Percentiles rank a stretch among this genome's conserved stretches.
These are phyloP conservation scores for Crossocerus cetratus DNA, from an alignment of 2,888 invertebrate species.

Conservation along the genomic window DNA sequence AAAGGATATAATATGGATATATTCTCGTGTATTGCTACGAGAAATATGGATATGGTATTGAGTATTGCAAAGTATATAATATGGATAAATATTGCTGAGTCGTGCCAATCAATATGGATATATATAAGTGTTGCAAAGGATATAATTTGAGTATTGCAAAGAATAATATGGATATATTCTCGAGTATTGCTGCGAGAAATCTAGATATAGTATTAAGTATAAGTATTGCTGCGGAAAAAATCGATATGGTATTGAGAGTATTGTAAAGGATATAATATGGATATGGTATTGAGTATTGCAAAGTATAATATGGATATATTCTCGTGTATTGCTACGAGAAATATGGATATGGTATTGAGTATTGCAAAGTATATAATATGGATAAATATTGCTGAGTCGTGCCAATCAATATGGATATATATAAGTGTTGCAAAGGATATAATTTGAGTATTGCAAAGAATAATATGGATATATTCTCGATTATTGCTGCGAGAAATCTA, in stretches of 20 bases:
- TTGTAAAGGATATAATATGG: neutral
- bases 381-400: neutral
- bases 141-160: neutral
- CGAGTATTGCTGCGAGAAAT: neutral
- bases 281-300: neutral
- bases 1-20: too few species aligned
- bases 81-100: neutral
- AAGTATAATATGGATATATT: neutral
- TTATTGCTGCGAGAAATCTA: neutral
- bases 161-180: neutral
- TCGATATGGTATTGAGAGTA: neutral
- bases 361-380: neutral
- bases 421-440: neutral
- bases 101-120: neutral
- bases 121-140: neutral
- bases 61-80: neutral
- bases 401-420: conserved; percentile 1
- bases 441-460: neutral
- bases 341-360: neutral
- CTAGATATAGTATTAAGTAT: neutral
- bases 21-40: too few species aligned
- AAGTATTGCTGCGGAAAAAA: neutral
- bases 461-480: neutral
- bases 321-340: neutral
- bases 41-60: neutral